Evolutionary conservation across 2,888 invertebrate genomes (phyloP).

Genomic region (Portevinia maculata): DNA sequence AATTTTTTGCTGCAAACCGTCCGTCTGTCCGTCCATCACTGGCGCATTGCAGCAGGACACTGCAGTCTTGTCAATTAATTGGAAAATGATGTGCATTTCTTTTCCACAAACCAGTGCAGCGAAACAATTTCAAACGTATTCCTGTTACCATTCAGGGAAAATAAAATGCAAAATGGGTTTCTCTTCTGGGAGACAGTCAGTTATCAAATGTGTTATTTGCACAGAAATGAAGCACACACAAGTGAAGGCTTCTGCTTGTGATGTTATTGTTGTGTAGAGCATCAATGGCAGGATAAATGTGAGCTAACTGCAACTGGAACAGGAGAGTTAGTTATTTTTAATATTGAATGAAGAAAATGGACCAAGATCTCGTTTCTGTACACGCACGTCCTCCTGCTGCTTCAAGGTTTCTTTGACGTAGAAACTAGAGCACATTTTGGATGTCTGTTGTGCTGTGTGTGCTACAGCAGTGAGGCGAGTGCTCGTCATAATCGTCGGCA

Average conservation of each 20-base stretch:
- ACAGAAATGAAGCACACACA: neutral
- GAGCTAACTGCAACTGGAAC: slow-evolving; percentile 31
- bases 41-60: slow-evolving; percentile 61
- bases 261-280: neutral
- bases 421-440: neutral
- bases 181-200: slow-evolving; percentile 6
- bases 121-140: slow-evolving; percentile 23
- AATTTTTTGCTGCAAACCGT: slow-evolving; percentile 21
- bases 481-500: slow-evolving; percentile 19
- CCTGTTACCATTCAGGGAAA: slow-evolving; percentile 1
- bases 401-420: neutral
- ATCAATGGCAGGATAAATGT: neutral
- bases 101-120: neutral
- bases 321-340: slow-evolving; percentile 27
- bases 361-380: slow-evolving; percentile 20
- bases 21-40: no score
- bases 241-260: neutral
- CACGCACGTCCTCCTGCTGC: neutral
- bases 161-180: neutral
- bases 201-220: slow-evolving; percentile 1
- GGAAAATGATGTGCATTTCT: slow-evolving; percentile 42
- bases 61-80: slow-evolving; percentile 60
- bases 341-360: slow-evolving; percentile 16
- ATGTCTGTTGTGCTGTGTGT: neutral
- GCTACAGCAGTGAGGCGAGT: neutral